Evolutionary conservation across 2,113 vertebrate species (phyloP), one percentile per base, ranked within the genome.

Genomic region (Anguilla japonica): DNA sequence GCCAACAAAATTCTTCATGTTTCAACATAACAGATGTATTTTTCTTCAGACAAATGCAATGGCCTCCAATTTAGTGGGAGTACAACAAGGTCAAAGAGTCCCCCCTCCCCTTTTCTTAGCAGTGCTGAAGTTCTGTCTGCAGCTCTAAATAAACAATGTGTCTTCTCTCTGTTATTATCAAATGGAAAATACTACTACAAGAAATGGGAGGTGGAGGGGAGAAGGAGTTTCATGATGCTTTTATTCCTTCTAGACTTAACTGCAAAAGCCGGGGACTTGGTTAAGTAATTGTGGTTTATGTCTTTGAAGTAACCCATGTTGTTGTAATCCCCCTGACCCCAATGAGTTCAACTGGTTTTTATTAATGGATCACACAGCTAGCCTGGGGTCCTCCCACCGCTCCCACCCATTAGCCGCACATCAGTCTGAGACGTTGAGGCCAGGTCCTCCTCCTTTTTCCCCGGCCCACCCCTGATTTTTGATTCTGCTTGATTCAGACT

Each of bases 311-410:
- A 67, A 91, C 86, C 79, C 83, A 85, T 83, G 89, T 89, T 88
- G 85, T 86, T 88, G 85, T 83, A 81, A 88, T 90, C 84, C 84
- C 83, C 90, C 84, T 87, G 81, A 85, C 87, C 89, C 86, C 82
- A 85, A 86, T 82, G 85, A 40, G 85, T 13, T 41, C n/a, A 87
- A 88, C 88, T 93, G 91, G 81, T 91, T 92, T 84, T 88, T 89
- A 86, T 92, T 93, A 91, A 88, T 88, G 87, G 88, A 91, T 92
- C 90, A 89, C 82, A 88, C 79, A 84, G 50, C 85, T 89, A 86
- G 20, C 79, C 63, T 82, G 83, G 79, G 88, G 87, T 91, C 91
- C 88, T 82, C 86, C 89, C 85, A 91, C 87, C 83, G 46, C 81
- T 85, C 88, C 88, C 89, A 89, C 91, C 91, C 87, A 92, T 89